A percentile compares a stretch with the other conserved stretches of the same genome.
phyloP scores from a whole-genome alignment of 2,888 invertebrate species.

The Limnephilus lunatus region DNA sequence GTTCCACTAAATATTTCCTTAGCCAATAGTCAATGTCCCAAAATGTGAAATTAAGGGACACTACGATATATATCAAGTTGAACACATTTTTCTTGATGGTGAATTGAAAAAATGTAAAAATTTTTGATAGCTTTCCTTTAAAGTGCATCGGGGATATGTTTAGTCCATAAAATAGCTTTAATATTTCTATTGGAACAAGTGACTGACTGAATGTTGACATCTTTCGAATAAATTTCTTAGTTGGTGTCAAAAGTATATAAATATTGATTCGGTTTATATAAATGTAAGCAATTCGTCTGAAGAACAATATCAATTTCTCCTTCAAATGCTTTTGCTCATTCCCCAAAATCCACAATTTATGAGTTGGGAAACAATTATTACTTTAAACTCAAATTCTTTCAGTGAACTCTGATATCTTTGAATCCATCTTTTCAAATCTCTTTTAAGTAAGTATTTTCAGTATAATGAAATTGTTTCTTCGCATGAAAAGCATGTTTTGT shows the following conservation, averaged over 20 bases:
- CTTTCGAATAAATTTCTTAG: background rate
- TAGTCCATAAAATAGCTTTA: background rate
- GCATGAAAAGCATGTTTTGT: no score
- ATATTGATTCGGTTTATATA: no score
- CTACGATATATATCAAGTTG: background rate
- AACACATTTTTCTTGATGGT: background rate
- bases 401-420: background rate
- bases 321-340: no score
- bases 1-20: background rate
- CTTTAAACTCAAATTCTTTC: background rate
- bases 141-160: background rate
- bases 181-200: background rate
- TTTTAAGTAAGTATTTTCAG: no score
- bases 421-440: background rate
- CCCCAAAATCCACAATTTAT: no score
- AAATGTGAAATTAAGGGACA: background rate
- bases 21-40: background rate
- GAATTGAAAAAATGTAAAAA: background rate
- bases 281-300: no score
- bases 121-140: background rate
- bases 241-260: no score
- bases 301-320: no score
- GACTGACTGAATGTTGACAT: background rate
- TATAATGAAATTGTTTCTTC: background rate
- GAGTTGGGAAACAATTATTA: no score